phyloP scores from a whole-genome alignment of 2,113 vertebrate species.

The Indicator indicator region DNA sequence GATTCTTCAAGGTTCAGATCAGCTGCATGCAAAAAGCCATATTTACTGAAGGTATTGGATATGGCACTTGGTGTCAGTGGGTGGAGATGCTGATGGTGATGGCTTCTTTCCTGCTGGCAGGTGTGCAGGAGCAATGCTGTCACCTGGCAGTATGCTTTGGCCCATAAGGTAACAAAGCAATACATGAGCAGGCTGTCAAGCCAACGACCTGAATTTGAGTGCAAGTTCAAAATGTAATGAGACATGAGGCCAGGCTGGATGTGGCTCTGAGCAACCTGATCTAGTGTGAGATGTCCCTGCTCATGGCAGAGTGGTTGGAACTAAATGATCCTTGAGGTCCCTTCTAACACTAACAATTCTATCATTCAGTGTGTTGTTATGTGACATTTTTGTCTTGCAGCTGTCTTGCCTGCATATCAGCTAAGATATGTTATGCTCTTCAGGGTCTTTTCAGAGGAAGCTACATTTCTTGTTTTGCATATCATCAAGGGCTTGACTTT shows the following conservation, averaged over 20 bases:
- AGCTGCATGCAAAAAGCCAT: accelerated
- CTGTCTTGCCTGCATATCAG: not conserved
- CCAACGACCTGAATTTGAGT: not conserved
- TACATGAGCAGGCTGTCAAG: not conserved
- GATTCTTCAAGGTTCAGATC: accelerated
- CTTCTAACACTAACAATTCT: too few species aligned
- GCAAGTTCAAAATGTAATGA: not conserved
- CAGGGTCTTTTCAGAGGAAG: not conserved
- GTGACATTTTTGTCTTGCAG: not conserved
- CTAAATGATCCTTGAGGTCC: too few species aligned
- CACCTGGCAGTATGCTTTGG: not conserved
- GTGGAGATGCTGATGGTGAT: accelerated
- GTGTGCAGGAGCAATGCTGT: not conserved
- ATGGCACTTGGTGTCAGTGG: accelerated
- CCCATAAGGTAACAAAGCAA: too few species aligned
- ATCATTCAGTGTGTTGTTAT: not conserved
- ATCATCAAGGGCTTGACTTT: not conserved
- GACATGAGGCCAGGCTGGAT: too few species aligned
- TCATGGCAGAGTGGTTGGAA: too few species aligned
- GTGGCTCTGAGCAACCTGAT: too few species aligned
- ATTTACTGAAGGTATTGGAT: not conserved
- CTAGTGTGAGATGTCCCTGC: too few species aligned
- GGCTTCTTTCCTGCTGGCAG: accelerated
- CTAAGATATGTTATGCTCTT: not conserved
- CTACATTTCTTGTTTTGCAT: not conserved